Evolutionary conservation across 2,888 invertebrate species (phyloP), one percentile per base, ranked within the genome.

Genomic region (Stenoptilia bipunctidactyla): DNA sequence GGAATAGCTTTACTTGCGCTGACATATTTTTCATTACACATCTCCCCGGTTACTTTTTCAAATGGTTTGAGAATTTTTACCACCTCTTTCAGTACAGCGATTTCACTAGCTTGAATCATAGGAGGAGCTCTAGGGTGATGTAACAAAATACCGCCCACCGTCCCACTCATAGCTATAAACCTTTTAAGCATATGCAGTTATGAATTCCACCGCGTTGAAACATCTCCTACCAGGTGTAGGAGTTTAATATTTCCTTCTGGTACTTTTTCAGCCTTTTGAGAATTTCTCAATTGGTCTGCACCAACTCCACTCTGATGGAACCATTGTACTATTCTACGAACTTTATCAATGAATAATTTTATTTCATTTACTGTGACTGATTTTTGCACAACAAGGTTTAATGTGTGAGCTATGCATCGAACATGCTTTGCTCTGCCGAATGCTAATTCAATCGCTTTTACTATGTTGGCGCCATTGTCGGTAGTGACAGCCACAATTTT

Each of bases 191-290:
- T 49, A 34, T 46, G 44, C 33, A 48, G 42, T 44, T 46, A 44
- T 40, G 47, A 55, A 43, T 59, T 61, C 54, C 56, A 55, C 40
- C 57, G 48, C 35, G 56, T 56, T 41, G 49, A 46, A 38, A 60
- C 57, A 47, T 57, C 54, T 45, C 48, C 48, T 45, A 56, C 40
- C 40, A 53, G 45, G 40, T 50, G 49, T 39, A 53, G 45, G 40
- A 49, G 49, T 45, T 54, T 48, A 37, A 51, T 41, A 47, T 53
- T 50, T 47, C 47, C 50, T 49, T 49, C 50, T 15, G 49, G 40
- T 39, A 48, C 46, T 45, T 50, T 51, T 48, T 49, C 34, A 40
- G 41, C 45, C 34, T 40, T 54, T 48, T 50, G 49, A 40, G 46
- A 37, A 39, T 49, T 45, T 40, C 50, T 44, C 43, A 55, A 47